Base-by-base conservation (phyloP, 1,140 invertebrate genomes). In the Lordiphosa mommai region DNA sequence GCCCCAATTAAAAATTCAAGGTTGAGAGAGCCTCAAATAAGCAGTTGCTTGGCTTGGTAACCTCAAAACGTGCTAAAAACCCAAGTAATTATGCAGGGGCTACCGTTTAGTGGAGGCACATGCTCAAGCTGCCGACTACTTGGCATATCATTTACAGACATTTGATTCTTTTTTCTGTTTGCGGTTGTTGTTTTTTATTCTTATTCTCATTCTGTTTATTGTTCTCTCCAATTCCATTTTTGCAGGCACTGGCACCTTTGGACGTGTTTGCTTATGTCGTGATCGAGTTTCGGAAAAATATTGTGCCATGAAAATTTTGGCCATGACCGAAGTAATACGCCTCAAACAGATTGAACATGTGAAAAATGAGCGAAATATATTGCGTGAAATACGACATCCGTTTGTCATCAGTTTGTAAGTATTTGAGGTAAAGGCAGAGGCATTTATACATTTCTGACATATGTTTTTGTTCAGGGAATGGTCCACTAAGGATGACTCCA, bases 321-420 rank as follows among this genome's bases (percentile, higher is more conserved):
- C 95, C 23, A 96, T 98, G 89, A 92, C 94, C 29, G 96, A 98
- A 89, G 95, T 99, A 27, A 96, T 99, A 73, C 92, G 96, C 82
- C 90, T 98, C 46, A 98, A 98, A 89, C 95, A 97, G 90, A 95
- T 97, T 43, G 96, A 98, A 79, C 97, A 99, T 89, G 96, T 98
- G 12, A 96, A 96, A 90, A 98, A 97, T 88, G 97, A 98, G 90
- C 97, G 97, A 86, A 94, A 93, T 68, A 97, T 98, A 69, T 91
- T 99, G 38, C 91, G 93, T 57, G 94, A 95, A 90, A 94, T 98
- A 46, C 93, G 93, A 65, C 97, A 98, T 92, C 97, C 97, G 48
- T 98, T 98, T 89, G 95, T 98, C 61, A 96, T 99, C 17, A 96
- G 96, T 88, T 91, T 98, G 96, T 98, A 92, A 96, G 96, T 94